These are phyloP conservation scores for Sinocyclocheilus anophthalmus DNA, from an alignment of 2,113 vertebrate genomes.

Conservation along the genomic window DNA sequence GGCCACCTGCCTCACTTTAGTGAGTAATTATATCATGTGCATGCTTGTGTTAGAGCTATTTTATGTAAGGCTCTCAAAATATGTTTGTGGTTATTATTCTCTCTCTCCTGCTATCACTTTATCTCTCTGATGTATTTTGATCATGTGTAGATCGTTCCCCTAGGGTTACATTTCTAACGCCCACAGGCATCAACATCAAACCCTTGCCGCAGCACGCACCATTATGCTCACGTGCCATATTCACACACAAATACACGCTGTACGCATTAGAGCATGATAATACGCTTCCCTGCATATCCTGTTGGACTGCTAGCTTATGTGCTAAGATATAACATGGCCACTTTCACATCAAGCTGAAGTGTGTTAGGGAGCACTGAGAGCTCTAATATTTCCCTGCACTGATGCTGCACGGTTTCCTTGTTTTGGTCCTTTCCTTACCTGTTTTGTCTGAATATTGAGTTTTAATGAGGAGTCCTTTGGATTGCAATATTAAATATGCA, in stretches of 20 bases:
- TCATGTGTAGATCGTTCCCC: conserved; percentile 22
- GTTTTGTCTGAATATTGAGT: not conserved
- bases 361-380: not conserved
- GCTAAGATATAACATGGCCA: not conserved
- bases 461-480: conserved; percentile 14
- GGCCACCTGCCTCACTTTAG: conserved; percentile 40
- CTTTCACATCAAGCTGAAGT: not conserved
- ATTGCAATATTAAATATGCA: conserved; percentile 14
- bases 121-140: conserved; percentile 16
- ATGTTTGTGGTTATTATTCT: not conserved
- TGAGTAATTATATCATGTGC: conserved; percentile 16
- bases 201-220: not conserved
- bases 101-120: conserved; percentile 2
- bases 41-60: not conserved
- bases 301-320: not conserved
- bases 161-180: conserved; percentile 19
- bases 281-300: not conserved
- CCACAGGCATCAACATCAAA: conserved; percentile 16
- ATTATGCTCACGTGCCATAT: not conserved
- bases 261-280: not conserved
- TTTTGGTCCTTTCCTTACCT: not conserved
- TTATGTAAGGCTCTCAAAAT: not conserved
- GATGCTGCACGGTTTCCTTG: not conserved
- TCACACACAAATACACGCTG: not conserved
- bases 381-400: not conserved